Conservation (phyloP, 1,140 invertebrate species). For the Sesamia nonagrioides region DNA sequence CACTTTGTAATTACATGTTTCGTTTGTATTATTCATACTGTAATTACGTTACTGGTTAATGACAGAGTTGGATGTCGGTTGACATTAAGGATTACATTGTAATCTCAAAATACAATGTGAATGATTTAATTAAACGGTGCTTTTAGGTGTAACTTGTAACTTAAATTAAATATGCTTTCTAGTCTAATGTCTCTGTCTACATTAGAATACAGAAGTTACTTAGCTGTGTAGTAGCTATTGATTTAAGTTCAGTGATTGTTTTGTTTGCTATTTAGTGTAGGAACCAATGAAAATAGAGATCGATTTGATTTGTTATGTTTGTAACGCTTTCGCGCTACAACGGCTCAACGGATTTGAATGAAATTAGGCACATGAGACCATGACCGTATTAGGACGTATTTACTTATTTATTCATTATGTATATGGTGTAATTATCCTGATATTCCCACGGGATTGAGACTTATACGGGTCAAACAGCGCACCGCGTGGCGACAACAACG, state of each 20-base stretch:
- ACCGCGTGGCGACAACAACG: no score
- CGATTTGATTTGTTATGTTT: no score
- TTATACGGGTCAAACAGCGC: no score
- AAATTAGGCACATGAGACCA: no score
- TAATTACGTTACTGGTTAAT: constrained; percentile 9
- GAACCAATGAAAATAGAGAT: no score
- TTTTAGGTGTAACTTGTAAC: background rate
- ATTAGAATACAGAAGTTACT: background rate
- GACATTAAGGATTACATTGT: constrained; percentile 11
- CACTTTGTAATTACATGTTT: constrained; percentile 32
- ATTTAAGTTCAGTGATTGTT: background rate
- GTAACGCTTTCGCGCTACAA: no score
- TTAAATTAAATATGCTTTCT: background rate
- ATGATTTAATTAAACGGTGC: constrained; percentile 9
- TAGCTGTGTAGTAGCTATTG: no score
- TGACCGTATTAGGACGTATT: background rate
- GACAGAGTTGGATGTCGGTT: background rate
- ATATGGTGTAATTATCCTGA: no score
- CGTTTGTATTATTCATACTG: constrained; percentile 22
- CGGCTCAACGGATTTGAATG: no score
- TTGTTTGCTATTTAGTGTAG: background rate
- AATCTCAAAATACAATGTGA: constrained; percentile 7
- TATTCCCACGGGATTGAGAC: no score
- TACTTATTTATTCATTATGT: background rate
- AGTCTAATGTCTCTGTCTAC: background rate